A percentile compares a stretch with the other conserved stretches of the same genome.
Conservation (phyloP, 2,888 invertebrate species). For the Notocelia uddmanniana region DNA sequence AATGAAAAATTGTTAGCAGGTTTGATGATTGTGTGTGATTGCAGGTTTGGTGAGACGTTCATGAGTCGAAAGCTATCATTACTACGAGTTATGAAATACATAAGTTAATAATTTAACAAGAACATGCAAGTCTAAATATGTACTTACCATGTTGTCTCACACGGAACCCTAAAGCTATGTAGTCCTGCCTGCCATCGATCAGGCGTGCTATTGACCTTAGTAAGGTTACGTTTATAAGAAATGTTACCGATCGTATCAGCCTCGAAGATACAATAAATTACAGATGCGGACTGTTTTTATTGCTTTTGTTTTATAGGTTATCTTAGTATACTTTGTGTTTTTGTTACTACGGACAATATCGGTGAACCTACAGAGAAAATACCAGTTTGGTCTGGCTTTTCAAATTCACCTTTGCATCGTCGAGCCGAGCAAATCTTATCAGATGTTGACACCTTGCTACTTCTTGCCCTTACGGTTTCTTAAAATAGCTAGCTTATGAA, state of each 20-base stretch:
- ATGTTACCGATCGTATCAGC: constrained; percentile 40
- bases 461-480: too few relatives aligned
- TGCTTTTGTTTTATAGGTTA: constrained; percentile 14
- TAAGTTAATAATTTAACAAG: neutral
- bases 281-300: constrained; percentile 33
- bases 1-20: too few relatives aligned
- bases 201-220: constrained; percentile 42
- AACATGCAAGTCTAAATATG: constrained; percentile 2
- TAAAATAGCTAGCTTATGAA: too few relatives aligned
- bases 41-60: too few relatives aligned
- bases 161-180: constrained; percentile 27
- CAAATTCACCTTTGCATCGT: too few relatives aligned
- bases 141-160: constrained; percentile 1
- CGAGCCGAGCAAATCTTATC: too few relatives aligned
- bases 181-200: constrained; percentile 43
- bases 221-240: constrained; percentile 41
- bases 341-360: neutral
- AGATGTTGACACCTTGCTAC: too few relatives aligned
- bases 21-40: too few relatives aligned
- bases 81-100: constrained; percentile 3
- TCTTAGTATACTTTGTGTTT: neutral
- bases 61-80: neutral
- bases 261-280: constrained; percentile 29
- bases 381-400: neutral
- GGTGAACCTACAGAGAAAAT: neutral